Evolutionary conservation across 2,113 vertebrate genomes (phyloP), one percentile per base, ranked within the genome.

Genomic region (Hypanus sabinus): DNA sequence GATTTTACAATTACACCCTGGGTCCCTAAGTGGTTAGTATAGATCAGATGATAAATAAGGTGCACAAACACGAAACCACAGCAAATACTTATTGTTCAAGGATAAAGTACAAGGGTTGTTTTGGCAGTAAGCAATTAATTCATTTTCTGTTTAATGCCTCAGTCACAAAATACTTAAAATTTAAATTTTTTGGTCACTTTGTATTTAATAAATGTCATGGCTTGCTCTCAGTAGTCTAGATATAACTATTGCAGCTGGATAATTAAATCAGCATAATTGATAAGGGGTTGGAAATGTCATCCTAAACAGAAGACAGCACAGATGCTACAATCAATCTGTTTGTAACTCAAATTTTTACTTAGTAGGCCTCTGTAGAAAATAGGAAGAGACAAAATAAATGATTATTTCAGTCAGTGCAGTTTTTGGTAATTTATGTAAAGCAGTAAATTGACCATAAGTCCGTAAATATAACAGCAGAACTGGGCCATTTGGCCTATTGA

Each of bases 321-420:
- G 85, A 65, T 90, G 85, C 60, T 65, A 14, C 60, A 90, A 68
- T 90, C 85, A 90, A 90, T 90, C 83, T 60, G n/a, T 60, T 85
- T 85, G 3, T 30, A 90, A 7, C n/a, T 90, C 14, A 12, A 68
- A 65, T 88, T n/a, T 14, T 12, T 65, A 65, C 57, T 88, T 88
- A 87, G 7, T 62, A 57, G 57, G 11, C 57, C 11, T 11, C 46
- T 27, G 24, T 30, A 83, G 27, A 24, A 38, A 46, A 46, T 46
- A 5, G 55, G 55, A 83, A 83, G 11, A 22, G 6, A 9, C 46
- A 85, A 60, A 57, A 5, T 16, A 57, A 14, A 36, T 57, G 46
- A 60, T 11, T 57, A 85, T 12, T 27, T 60, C 81, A 83, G 20
- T 20, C 16, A 18, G 80, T 60, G 55, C 81, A 65, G 46, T 65